A percentile compares a stretch with the other conserved stretches of the same genome.
phyloP scores from a whole-genome alignment of 2,888 invertebrate genomes.

The Priocnemis perturbator region DNA sequence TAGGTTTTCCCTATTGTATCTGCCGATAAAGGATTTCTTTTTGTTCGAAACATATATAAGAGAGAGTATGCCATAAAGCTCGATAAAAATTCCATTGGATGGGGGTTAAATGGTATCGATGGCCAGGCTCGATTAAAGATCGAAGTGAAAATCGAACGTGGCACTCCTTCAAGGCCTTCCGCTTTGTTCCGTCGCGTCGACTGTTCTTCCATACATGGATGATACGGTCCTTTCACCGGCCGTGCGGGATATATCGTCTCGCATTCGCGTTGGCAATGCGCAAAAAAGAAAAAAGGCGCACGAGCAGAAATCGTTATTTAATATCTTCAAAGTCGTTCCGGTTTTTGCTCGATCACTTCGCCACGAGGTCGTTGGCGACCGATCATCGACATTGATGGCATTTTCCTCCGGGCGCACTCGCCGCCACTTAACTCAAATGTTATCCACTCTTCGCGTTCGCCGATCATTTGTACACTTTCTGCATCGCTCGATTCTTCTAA shows the following conservation, averaged over 20 bases:
- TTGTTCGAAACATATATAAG: no score
- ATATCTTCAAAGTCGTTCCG: background rate
- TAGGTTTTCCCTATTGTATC: no score
- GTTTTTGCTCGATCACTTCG: constrained; percentile 9
- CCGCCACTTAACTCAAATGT: no score
- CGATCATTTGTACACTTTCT: no score
- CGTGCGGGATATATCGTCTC: background rate
- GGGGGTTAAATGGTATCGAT: constrained; percentile 7
- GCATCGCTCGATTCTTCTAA: no score
- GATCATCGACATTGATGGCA: background rate
- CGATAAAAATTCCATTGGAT: no score
- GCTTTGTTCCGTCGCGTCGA: constrained; percentile 10
- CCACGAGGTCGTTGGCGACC: background rate
- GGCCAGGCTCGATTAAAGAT: constrained; percentile 4
- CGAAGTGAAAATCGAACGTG: constrained; percentile 10
- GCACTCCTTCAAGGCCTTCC: constrained; percentile 9
- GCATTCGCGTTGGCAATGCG: background rate
- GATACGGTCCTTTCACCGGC: background rate
- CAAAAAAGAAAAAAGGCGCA: background rate
- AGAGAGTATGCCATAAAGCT: no score
- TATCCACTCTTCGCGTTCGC: no score
- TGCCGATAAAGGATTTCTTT: no score
- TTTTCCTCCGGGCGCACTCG: no score
- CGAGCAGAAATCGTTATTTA: background rate
- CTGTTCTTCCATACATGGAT: constrained; percentile 6